A percentile compares a stretch with the other conserved stretches of the same genome.
phyloP scores from a whole-genome alignment of 2,888 invertebrate genomes.

The Sceliomorpha sp. region DNA sequence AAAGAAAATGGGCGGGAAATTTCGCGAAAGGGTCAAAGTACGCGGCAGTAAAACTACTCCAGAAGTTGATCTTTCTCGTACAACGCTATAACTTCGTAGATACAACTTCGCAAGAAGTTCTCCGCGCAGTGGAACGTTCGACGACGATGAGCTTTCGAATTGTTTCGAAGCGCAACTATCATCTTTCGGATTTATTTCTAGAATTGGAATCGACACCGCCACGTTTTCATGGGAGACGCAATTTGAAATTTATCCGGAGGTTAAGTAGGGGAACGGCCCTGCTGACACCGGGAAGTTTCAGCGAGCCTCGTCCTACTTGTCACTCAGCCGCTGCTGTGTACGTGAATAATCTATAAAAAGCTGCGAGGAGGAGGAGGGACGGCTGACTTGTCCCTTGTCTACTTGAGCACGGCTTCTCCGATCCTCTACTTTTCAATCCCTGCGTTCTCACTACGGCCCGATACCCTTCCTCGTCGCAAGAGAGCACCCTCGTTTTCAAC shows the following conservation, averaged over 20 bases:
- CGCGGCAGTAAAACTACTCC: neutral
- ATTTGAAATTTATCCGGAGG: slow-evolving; percentile 30
- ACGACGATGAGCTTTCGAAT: too few relatives aligned
- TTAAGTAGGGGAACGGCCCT: slow-evolving; percentile 34
- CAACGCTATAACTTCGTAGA: neutral
- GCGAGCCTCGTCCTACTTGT: slow-evolving; percentile 66
- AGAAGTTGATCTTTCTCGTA: slow-evolving; percentile 2
- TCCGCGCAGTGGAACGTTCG: too few relatives aligned
- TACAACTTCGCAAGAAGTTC: too few relatives aligned
- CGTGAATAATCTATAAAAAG: slow-evolving; percentile 79
- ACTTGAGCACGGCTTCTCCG: slow-evolving; percentile 79
- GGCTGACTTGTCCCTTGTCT: slow-evolving; percentile 78
- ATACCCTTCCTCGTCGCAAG: slow-evolving; percentile 39
- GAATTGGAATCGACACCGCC: slow-evolving; percentile 2
- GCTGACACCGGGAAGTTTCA: slow-evolving; percentile 46
- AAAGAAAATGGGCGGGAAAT: slow-evolving; percentile 6
- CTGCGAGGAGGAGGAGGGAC: slow-evolving; percentile 71
- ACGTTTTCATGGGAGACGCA: slow-evolving; percentile 9
- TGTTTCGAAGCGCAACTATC: neutral
- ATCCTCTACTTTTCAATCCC: slow-evolving; percentile 75
- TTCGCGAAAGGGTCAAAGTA: slow-evolving; percentile 4
- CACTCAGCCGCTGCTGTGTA: slow-evolving; percentile 75
- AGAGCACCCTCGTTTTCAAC: slow-evolving; percentile 53
- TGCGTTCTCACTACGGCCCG: slow-evolving; percentile 37
- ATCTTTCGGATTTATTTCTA: slow-evolving; percentile 22